Conservation (phyloP, 1,140 invertebrate species). For the Drosophila lacteicornis region DNA sequence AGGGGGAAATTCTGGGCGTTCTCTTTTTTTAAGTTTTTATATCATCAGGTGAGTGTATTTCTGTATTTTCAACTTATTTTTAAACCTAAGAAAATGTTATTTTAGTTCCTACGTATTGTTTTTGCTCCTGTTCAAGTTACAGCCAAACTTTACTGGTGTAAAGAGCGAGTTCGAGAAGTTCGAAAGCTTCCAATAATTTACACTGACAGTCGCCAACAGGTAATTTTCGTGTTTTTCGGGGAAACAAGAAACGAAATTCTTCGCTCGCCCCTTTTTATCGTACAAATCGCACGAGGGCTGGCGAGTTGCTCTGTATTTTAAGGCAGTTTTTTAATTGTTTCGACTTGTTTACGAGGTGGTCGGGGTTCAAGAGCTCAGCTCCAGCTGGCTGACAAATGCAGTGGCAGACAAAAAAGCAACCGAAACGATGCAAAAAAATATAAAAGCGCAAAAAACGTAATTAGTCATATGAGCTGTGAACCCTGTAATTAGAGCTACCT, state of each 20-base stretch:
- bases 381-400: conserved; percentile 44
- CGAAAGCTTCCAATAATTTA: conserved; percentile 28
- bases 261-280: conserved; percentile 40
- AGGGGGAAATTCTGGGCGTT: not conserved
- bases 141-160: not conserved
- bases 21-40: not conserved
- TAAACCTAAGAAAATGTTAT: not conserved
- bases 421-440: not conserved
- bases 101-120: not conserved
- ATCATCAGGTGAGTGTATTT: no score
- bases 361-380: conserved; percentile 36
- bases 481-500: conserved; percentile 71
- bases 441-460: conserved; percentile 4
- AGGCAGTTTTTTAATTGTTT: conserved; percentile 45
- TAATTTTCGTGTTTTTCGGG: conserved; percentile 42
- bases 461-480: conserved; percentile 57
- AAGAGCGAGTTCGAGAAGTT: conserved; percentile 11
- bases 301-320: conserved; percentile 43
- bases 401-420: conserved; percentile 19
- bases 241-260: conserved; percentile 32
- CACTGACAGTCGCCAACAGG: conserved; percentile 35
- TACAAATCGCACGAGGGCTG: conserved; percentile 38
- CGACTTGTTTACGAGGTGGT: conserved; percentile 42
- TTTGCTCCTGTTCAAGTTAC: not conserved
- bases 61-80: not conserved